phyloP scores from a whole-genome alignment of 2,797 vertebrate genomes.

The Remorina albescens region DNA sequence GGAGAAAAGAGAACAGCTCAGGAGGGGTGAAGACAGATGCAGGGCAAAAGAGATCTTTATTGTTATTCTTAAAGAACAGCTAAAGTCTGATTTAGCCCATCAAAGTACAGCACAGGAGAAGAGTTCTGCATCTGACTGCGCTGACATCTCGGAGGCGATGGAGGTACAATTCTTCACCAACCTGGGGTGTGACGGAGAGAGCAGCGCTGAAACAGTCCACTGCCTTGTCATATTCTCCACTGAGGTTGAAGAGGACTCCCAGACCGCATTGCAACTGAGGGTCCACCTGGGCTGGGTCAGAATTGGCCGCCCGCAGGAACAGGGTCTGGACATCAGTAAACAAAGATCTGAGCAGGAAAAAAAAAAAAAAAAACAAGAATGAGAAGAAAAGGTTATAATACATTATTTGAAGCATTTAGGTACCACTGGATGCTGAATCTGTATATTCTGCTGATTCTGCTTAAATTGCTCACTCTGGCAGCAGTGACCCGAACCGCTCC shows the following conservation, averaged over 20 bases:
- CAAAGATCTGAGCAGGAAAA: slow-evolving; percentile 84
- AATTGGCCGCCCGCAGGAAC: slow-evolving; percentile 91
- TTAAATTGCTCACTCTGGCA: slow-evolving; percentile 91
- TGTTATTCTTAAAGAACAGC: too few species aligned
- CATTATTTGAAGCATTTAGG: background rate
- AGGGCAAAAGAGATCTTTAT: too few species aligned
- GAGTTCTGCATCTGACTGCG: too few species aligned
- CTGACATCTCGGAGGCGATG: too few species aligned
- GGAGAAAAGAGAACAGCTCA: background rate
- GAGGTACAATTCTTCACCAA: slow-evolving; percentile 32
- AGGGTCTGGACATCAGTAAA: slow-evolving; percentile 94
- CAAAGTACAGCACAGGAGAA: too few species aligned
- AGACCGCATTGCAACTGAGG: slow-evolving; percentile 97
- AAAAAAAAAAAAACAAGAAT: background rate
- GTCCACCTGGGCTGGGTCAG: slow-evolving; percentile 90
- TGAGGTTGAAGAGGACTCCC: slow-evolving; percentile 98
- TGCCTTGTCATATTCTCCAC: slow-evolving; percentile 97
- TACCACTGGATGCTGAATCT: background rate
- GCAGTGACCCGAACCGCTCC: slow-evolving; percentile 89
- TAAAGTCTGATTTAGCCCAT: too few species aligned
- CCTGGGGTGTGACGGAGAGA: slow-evolving; percentile 86
- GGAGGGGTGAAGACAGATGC: background rate
- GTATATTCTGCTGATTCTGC: background rate
- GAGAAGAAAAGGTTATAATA: background rate
- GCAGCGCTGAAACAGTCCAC: slow-evolving; percentile 98